Evolutionary conservation across 2,113 vertebrate genomes (phyloP).

Genomic region (Mionectes macconnelli): DNA sequence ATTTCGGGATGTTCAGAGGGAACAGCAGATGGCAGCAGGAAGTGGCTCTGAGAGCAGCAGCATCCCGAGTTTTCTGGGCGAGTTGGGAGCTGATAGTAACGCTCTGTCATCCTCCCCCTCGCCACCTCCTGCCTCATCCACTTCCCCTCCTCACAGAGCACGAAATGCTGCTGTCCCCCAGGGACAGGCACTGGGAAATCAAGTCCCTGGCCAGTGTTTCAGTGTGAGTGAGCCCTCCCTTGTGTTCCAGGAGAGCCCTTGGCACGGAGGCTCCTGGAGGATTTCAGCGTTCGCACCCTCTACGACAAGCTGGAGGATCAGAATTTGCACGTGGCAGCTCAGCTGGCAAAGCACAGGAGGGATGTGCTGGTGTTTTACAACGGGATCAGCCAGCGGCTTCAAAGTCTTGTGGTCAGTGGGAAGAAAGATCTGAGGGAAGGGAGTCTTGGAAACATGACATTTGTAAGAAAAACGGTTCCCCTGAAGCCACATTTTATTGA

Average conservation of each 20-base stretch:
- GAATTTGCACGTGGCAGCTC: conserved; percentile 86
- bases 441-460: background rate
- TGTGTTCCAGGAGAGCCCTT: conserved; percentile 57
- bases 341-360: conserved; percentile 84
- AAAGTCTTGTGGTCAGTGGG: conserved; percentile 76
- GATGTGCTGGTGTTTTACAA: conserved; percentile 83
- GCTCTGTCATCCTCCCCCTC: background rate
- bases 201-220: background rate
- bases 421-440: background rate
- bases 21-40: conserved; percentile 37
- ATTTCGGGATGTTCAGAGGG: background rate
- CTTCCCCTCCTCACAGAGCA: background rate
- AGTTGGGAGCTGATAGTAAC: background rate
- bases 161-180: background rate
- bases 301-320: conserved; percentile 95
- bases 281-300: conserved; percentile 88
- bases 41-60: background rate
- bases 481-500: background rate
- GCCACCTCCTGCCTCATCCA: background rate
- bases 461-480: background rate
- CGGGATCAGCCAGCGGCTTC: conserved; percentile 78
- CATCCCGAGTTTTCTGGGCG: background rate
- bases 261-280: conserved; percentile 75
- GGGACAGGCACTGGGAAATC: background rate
- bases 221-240: background rate